Conservation (phyloP, 2,113 vertebrate species). For the Leptocoma aspasia region DNA sequence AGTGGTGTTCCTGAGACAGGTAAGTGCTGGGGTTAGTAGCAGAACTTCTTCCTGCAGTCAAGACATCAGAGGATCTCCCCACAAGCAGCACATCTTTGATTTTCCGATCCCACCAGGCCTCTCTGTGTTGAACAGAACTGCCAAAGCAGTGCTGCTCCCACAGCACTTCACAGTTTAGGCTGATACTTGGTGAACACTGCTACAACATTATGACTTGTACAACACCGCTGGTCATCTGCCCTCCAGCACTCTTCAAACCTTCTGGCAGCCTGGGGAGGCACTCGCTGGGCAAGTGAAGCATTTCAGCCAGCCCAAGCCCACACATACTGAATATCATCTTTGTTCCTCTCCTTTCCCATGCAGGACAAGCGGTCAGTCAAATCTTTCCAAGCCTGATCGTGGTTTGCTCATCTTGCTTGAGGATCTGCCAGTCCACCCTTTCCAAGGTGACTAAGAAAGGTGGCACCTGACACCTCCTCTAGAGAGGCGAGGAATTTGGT, state of each 20-base stretch:
- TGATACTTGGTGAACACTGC: background rate
- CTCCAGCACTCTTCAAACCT: background rate
- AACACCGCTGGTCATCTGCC: background rate
- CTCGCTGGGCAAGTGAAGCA: background rate
- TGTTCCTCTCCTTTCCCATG: background rate
- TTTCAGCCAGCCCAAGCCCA: background rate
- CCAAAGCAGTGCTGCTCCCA: background rate
- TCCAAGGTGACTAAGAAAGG: background rate
- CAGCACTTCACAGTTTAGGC: background rate
- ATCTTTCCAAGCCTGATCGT: background rate
- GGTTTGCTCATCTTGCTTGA: background rate
- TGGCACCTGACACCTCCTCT: background rate
- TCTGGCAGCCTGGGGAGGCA: background rate
- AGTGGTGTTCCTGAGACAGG: conserved; percentile 21
- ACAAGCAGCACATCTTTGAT: background rate
- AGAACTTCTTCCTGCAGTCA: conserved; percentile 3
- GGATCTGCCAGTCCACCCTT: background rate
- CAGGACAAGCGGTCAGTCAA: background rate
- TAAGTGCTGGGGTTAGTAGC: background rate
- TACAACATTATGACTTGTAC: background rate
- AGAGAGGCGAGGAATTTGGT: background rate
- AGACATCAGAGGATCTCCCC: background rate
- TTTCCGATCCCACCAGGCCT: background rate
- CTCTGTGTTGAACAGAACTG: background rate
- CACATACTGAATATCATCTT: background rate